Conservation (phyloP, 2,113 vertebrate genomes). For the Bungarus multicinctus region DNA sequence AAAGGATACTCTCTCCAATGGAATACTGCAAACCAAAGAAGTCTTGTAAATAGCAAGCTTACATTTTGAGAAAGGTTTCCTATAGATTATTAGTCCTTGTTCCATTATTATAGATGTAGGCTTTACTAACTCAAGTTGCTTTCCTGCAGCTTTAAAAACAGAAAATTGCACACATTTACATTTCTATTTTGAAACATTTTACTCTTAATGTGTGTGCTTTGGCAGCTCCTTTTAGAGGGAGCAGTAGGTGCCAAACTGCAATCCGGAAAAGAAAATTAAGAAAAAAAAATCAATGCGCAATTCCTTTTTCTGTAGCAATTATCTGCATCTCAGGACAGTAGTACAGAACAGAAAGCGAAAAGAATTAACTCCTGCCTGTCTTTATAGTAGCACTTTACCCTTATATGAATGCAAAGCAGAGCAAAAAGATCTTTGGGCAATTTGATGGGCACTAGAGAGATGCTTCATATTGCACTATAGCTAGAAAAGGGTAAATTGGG, state of each 20-base stretch:
- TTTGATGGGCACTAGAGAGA: not conserved
- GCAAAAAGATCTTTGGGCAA: not conserved
- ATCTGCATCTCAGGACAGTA: not conserved
- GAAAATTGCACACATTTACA: conserved; percentile 3
- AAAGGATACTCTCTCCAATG: not conserved
- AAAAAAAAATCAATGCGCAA: not conserved
- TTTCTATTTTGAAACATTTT: not conserved
- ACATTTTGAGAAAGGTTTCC: not conserved
- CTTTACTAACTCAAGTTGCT: not conserved
- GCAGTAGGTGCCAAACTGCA: not conserved
- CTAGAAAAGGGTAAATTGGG: not conserved
- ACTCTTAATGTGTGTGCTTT: not conserved
- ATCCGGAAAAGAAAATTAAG: not conserved
- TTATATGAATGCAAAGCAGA: not conserved
- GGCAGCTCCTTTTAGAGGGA: not conserved
- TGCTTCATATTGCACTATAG: not conserved
- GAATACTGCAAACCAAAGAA: not conserved
- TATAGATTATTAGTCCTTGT: not conserved
- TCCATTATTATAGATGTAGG: not conserved
- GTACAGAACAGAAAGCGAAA: not conserved
- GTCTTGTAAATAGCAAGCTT: not conserved
- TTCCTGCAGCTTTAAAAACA: not conserved
- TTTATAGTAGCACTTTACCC: not conserved
- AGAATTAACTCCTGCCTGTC: not conserved
- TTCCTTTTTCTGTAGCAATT: not conserved